A percentile compares a stretch with the other conserved stretches of the same genome.
phyloP scores from a whole-genome alignment of 1,140 invertebrate genomes.

The Leptoteleia sp. region DNA sequence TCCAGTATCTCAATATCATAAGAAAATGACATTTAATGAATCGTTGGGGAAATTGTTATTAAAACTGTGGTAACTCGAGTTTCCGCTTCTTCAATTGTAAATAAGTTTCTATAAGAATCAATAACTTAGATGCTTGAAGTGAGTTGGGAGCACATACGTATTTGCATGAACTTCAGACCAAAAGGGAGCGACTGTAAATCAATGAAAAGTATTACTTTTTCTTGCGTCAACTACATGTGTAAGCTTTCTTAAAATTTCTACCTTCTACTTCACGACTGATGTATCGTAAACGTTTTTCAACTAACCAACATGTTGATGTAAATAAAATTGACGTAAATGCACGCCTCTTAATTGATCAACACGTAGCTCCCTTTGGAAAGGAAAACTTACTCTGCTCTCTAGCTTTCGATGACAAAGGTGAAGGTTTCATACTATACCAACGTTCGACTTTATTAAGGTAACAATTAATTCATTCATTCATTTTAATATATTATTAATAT shows the following conservation, averaged over 20 bases:
- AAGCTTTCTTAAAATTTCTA: constrained; percentile 31
- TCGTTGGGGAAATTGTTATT: constrained; percentile 19
- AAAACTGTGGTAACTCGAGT: constrained; percentile 20
- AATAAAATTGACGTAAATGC: constrained; percentile 29
- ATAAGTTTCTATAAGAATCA: constrained; percentile 62
- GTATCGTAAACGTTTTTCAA: constrained; percentile 12
- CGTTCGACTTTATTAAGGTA: constrained; percentile 73
- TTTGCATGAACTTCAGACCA: constrained; percentile 73
- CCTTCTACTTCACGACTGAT: constrained; percentile 23
- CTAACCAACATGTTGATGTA: constrained; percentile 21
- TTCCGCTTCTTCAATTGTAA: constrained; percentile 58
- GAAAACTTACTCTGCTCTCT: constrained; percentile 58
- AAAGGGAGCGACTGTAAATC: constrained; percentile 76
- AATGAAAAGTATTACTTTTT: constrained; percentile 65
- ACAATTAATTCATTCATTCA: constrained; percentile 59
- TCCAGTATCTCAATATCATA: neutral
- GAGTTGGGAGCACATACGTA: constrained; percentile 79
- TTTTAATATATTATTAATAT: constrained; percentile 30
- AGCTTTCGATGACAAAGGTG: constrained; percentile 76
- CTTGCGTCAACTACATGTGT: constrained; percentile 28
- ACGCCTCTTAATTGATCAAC: constrained; percentile 73
- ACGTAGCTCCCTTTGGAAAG: constrained; percentile 72
- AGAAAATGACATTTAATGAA: constrained; percentile 9
- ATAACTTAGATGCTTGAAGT: constrained; percentile 64
- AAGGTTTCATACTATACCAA: constrained; percentile 74